Evolutionary conservation across 2,797 vertebrate species (phyloP).

Genomic region (Thalassophryne amazonica): DNA sequence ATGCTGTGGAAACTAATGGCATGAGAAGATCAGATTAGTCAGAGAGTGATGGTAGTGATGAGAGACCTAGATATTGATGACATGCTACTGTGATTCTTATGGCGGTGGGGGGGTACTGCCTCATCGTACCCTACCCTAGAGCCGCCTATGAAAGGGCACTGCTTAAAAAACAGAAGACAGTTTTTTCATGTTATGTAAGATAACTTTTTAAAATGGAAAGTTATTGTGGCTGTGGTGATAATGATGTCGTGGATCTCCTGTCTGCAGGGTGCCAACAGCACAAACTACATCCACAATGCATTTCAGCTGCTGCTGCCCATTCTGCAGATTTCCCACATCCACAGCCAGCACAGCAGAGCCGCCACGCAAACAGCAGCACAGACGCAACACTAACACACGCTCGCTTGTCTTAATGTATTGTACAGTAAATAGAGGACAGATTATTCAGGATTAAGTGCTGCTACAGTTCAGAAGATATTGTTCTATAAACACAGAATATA

Average conservation of each 20-base stretch:
- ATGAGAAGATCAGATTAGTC: no score
- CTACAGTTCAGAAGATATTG: background rate
- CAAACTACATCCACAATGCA: constrained; percentile 90
- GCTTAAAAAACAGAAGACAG: no score
- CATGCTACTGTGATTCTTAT: no score
- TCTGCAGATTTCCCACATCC: constrained; percentile 90
- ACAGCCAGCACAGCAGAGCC: constrained; percentile 60
- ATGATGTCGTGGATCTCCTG: background rate
- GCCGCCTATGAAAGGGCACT: no score
- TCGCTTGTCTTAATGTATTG: constrained; percentile 51
- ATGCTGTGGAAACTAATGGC: no score
- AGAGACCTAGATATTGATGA: no score
- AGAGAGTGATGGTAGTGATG: no score
- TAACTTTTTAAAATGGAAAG: no score
- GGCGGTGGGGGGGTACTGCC: no score
- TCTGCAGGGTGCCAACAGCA: constrained; percentile 90
- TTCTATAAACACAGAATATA: constrained; percentile 11
- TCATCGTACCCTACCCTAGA: no score
- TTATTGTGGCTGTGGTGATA: no score
- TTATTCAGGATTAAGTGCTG: constrained; percentile 31
- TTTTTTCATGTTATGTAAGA: no score
- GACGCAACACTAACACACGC: constrained; percentile 45
- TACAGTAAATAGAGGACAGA: constrained; percentile 51
- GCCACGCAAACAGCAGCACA: constrained; percentile 44
- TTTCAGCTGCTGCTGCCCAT: constrained; percentile 93